Conservation (phyloP, 1,140 invertebrate species). For the Eufriesea mexicana region DNA sequence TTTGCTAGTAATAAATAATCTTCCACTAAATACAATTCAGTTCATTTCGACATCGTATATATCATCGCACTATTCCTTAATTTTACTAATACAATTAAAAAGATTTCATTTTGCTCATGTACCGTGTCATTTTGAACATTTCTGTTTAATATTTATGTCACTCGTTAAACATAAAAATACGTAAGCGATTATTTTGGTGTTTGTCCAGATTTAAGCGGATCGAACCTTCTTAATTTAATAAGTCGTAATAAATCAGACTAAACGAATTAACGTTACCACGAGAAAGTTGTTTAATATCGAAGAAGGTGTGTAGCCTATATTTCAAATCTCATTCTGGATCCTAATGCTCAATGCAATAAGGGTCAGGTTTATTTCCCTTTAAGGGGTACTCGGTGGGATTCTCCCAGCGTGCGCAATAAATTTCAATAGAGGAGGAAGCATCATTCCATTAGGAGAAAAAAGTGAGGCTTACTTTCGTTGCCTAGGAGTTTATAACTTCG, state of each 20-base stretch:
- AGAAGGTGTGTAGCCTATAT: neutral
- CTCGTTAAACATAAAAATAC: neutral
- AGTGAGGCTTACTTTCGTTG: neutral
- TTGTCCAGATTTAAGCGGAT: neutral
- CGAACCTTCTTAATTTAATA: neutral
- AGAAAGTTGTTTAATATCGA: neutral
- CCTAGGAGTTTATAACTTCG: neutral
- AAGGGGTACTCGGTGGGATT: conserved; percentile 11
- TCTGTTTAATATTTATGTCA: no score
- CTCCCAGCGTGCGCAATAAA: conserved; percentile 21
- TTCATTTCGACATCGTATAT: no score
- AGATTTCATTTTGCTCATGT: no score
- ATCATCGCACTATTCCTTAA: no score
- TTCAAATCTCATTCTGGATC: neutral
- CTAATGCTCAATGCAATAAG: conserved; percentile 24
- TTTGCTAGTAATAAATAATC: no score
- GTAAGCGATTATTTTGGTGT: no score
- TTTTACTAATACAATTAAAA: no score
- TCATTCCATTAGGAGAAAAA: conserved; percentile 2
- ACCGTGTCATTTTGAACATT: no score
- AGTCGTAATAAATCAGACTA: neutral
- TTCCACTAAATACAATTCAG: no score
- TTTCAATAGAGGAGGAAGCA: conserved; percentile 17
- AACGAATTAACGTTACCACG: neutral
- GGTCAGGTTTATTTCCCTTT: conserved; percentile 13